Base-by-base conservation (phyloP, 2,113 vertebrate genomes). In the Hippocampus barbouri region DNA sequence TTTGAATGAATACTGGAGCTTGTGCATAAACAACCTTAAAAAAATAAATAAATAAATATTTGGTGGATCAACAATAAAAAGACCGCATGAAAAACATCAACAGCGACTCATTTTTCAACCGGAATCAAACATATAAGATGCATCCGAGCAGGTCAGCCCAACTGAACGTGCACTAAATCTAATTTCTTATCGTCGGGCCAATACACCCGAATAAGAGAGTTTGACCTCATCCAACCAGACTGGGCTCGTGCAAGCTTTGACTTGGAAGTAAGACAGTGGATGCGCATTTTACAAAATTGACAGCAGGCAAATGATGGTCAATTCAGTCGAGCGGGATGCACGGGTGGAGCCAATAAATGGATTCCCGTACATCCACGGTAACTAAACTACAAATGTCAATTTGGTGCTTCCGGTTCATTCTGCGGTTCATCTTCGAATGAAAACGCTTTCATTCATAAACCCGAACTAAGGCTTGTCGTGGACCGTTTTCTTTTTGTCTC, bases 401-500 rank as follows among this genome's bases (percentile, higher is more conserved):
- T 38, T n/a, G 21, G 8, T 21, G 60, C 21, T 40, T 40, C 0
- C 8, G 9, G 18, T 40, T 63, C 21, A 56, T 63, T n/a, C 40
- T 9, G 5, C 20, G 9, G 21, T 65, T 65, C 21, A 65, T 43
- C 12, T 12, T 23, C 6, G 40, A 43, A 45, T 23, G 9, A 21
- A 38, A 40, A 20, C 20, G 16, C 8, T 79, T 82, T 75, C 66
- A 71, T 57, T 59, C 61, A 77, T 80, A 72, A 0, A 34, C 30
- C 30, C 30, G 30, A 30, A 38, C 34, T 38, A 38, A 38, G 34
- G 6, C 34, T 38, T 6, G 34, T 38, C 34, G 34, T 6, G 34
- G 34, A 38, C 34, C 27, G 16, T 82, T 86, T 87, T 49, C 76
- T 67, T 75, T 78, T 71, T 69, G 27, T 74, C 69, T 79, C 73